Base-by-base conservation (phyloP, 2,888 invertebrate species). In the Odontocolon sp. region DNA sequence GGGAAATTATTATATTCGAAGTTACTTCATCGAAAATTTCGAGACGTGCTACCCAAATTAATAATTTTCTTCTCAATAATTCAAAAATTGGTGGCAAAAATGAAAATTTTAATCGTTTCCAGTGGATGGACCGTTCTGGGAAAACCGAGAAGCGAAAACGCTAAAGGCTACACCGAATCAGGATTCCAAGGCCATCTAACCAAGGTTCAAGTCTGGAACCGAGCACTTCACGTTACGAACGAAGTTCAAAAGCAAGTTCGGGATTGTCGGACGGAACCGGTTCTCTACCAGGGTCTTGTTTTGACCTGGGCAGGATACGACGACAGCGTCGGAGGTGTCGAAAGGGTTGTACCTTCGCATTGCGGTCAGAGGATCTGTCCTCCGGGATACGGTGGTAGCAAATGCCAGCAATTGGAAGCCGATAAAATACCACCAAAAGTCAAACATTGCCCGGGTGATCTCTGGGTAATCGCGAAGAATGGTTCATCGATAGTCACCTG, bases 131-230 rank as follows among this genome's bases (percentile, higher is more conserved):
- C 97, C 45, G 97, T 97, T 33, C 92, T 98, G 47, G 98, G 98
- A 64, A 96, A 97, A 87, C 97, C 98, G 54, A 94, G 96, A 87
- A 89, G 91, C 3, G 88, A 89, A 23, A 88, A 88, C 40, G 93
- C 94, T n/a, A 95, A 95, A 84, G 94, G 94, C 0, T 97, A 96
- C 86, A 95, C 96, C 0, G 97, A 97, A 90, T 92, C 95, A 47
- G 98, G 98, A n/a, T 98, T 98, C 94, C 97, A 97, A 92, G 99
- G 99, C 26, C 96, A 97, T 84, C 91, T 99, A 40, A 98, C 97
- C 5, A 96, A 98, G 90, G 96, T 98, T 31, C 98, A 98, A 92
- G 94, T 98, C 71, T 99, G 98, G 98, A 95, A 95, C 83, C 93
- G 97, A 50, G 96, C 97, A 38, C 92, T 98, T 0, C 98, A 98